Percentiles rank a stretch among this genome's conserved stretches.
Conservation (phyloP, 2,888 invertebrate genomes). For the Asteroscopus sphinx region DNA sequence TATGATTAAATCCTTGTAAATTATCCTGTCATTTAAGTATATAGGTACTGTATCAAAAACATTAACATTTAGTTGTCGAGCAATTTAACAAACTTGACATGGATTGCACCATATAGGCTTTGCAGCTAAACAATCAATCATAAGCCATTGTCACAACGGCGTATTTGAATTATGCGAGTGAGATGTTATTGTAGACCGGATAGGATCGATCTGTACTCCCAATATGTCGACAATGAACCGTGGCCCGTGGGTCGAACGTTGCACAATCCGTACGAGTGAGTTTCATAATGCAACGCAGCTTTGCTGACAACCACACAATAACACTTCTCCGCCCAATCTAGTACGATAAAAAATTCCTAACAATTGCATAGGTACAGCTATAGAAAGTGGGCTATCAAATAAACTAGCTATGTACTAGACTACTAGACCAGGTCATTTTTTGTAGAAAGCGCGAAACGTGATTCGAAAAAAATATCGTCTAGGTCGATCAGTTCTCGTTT, state of each 20-base stretch:
- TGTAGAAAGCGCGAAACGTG: conserved; percentile 71
- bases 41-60: too few species aligned
- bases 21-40: conserved; percentile 37
- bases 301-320: conserved; percentile 54
- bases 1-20: conserved; percentile 16
- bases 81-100: conserved; percentile 18
- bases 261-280: conserved; percentile 68
- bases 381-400: conserved; percentile 68
- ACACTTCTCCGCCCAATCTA: conserved; percentile 52
- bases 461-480: conserved; percentile 65
- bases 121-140: conserved; percentile 48
- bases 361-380: conserved; percentile 40
- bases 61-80: conserved; percentile 30
- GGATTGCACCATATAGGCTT: conserved; percentile 37
- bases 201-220: conserved; percentile 75
- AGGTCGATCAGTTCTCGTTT: conserved; percentile 51
- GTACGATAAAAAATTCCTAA: conserved; percentile 41
- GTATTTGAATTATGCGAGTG: conserved; percentile 69
- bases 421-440: conserved; percentile 76
- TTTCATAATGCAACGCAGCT: conserved; percentile 68
- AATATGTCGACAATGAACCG: conserved; percentile 80
- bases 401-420: conserved; percentile 64
- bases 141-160: conserved; percentile 55
- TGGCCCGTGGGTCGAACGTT: conserved; percentile 79
- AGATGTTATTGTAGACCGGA: conserved; percentile 70